Conservation (phyloP, 2,888 invertebrate species). For the Pachydiplax longipennis region DNA sequence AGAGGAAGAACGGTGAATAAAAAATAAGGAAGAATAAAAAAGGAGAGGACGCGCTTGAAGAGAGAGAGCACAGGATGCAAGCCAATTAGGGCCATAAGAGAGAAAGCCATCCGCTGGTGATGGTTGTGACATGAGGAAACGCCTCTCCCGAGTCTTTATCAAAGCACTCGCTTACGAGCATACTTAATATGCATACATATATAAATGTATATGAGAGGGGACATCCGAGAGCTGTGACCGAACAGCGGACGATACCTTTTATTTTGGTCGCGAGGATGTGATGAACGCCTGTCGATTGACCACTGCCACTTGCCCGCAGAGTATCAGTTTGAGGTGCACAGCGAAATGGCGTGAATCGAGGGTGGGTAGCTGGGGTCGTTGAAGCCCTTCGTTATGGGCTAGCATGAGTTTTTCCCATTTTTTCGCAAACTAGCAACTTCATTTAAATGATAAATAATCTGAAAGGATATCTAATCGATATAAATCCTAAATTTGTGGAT, state of each 20-base stretch:
- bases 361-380: too few relatives aligned
- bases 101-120: not conserved
- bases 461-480: too few relatives aligned
- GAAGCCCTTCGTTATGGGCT: too few relatives aligned
- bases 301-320: not conserved
- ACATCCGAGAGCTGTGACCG: not conserved
- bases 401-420: too few relatives aligned
- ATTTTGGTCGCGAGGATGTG: not conserved
- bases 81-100: conserved; percentile 27
- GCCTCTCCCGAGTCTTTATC: not conserved
- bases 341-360: too few relatives aligned
- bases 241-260: conserved; percentile 30
- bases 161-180: not conserved
- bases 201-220: not conserved
- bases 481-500: too few relatives aligned
- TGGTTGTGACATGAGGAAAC: conserved; percentile 1
- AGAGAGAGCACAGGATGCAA: conserved; percentile 10
- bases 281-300: conserved; percentile 10
- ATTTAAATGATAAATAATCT: too few relatives aligned
- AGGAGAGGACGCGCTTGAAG: not conserved
- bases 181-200: not conserved
- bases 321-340: not conserved
- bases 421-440: too few relatives aligned
- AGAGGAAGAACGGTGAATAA: not conserved
- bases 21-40: conserved; percentile 13